Conservation (phyloP, 2,797 vertebrate genomes). For the Rallus crepitans region DNA sequence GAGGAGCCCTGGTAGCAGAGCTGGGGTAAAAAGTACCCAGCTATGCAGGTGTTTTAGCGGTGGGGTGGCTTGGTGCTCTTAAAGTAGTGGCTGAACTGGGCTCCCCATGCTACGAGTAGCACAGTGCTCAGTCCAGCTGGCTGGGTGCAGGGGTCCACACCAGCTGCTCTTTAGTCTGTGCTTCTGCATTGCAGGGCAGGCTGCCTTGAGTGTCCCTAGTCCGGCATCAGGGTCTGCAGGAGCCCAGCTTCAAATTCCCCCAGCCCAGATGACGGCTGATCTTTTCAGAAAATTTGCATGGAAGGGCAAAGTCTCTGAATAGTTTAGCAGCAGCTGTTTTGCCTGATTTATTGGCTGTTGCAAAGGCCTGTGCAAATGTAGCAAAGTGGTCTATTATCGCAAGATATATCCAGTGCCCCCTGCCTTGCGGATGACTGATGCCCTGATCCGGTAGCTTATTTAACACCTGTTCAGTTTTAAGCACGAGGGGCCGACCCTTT, state of each 20-base stretch:
- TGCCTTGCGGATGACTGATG: slow-evolving; percentile 54
- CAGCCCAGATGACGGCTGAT: background rate
- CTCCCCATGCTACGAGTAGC: rapidly evolving
- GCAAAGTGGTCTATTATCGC: slow-evolving; percentile 59
- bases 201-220: background rate
- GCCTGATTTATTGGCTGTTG: slow-evolving; percentile 71
- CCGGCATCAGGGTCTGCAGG: background rate
- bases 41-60: background rate
- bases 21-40: background rate
- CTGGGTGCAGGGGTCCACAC: background rate
- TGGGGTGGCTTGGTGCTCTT: background rate
- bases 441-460: slow-evolving; percentile 58
- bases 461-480: slow-evolving; percentile 62
- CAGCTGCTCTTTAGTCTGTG: background rate
- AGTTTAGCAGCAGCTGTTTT: slow-evolving; percentile 69
- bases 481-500: slow-evolving; percentile 26
- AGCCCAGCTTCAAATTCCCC: background rate
- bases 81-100: background rate
- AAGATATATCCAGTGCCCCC: slow-evolving; percentile 61
- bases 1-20: background rate
- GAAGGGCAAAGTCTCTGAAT: slow-evolving; percentile 22
- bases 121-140: background rate
- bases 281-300: background rate
- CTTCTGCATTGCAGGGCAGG: background rate
- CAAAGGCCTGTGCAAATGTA: slow-evolving; percentile 67